These are phyloP conservation scores for Ceratina australensis DNA, from an alignment of 1,140 invertebrate species.

Conservation along the genomic window DNA sequence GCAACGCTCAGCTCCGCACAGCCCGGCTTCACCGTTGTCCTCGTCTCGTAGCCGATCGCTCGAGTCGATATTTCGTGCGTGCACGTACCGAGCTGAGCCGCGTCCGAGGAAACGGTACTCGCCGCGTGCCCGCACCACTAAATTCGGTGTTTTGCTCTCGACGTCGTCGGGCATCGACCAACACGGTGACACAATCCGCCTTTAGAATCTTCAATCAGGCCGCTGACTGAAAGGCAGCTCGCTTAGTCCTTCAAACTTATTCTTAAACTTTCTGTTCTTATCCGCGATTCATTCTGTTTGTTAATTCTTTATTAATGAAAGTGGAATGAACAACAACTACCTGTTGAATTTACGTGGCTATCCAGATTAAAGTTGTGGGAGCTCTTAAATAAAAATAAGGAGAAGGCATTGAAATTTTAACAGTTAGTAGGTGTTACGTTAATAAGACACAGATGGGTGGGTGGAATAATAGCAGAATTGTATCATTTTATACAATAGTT, in stretches of 20 bases:
- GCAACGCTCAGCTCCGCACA: slow-evolving; percentile 66
- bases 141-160: slow-evolving; percentile 42
- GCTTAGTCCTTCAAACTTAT: not conserved
- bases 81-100: slow-evolving; percentile 24
- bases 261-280: too few species aligned
- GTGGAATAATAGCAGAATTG: too few species aligned
- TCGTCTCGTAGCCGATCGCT: slow-evolving; percentile 52
- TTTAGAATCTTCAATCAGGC: slow-evolving; percentile 6
- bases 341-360: too few species aligned
- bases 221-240: not conserved
- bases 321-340: too few species aligned
- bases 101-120: slow-evolving; percentile 52
- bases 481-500: too few species aligned
- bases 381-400: too few species aligned
- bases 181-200: not conserved
- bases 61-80: slow-evolving; percentile 51
- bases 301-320: too few species aligned
- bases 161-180: not conserved
- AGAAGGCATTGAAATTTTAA: too few species aligned
- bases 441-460: too few species aligned
- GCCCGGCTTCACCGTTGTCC: slow-evolving; percentile 35
- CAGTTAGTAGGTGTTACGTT: too few species aligned
- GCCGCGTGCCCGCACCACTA: slow-evolving; percentile 2
- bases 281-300: too few species aligned
- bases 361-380: too few species aligned